Evolutionary conservation across 2,113 vertebrate genomes (phyloP), one percentile per base, ranked within the genome.

Genomic region (Seriola aureovittata): DNA sequence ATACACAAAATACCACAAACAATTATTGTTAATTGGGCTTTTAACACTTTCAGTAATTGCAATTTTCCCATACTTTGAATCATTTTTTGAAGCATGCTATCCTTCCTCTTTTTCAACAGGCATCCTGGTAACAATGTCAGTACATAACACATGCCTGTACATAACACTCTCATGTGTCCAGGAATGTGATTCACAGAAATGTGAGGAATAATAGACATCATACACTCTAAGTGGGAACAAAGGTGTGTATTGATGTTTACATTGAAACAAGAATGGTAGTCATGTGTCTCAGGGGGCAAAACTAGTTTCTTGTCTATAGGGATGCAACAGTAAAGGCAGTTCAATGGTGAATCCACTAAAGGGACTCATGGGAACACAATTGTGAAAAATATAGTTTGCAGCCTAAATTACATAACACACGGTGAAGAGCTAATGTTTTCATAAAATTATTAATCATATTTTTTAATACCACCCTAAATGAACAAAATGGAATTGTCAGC

Each of bases 141-240:
- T 29, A 29, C 29, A 29, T 25, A 25, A 25, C 25, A 16, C 40
- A 6, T 25, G 8, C 66, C 17, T 48, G 23, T 19, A 84, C 52
- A 71, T 65, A 42, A 59, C 7, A 36, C 59, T 62, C 36, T 19
- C 78, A 71, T 84, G 75, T 88, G 76, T 89, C 12, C 11, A 25
- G 66, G 9, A 71, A 52, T 63, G 69, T 71, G 70, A 78, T 58
- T 54, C 25, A 19, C 34, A 64, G 21, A 68, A 34, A 71, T 8
- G 48, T 52, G 55, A 82, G 46, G n/a, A 58, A 48, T 16, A 57
- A 63, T 34, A n/a, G 32, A 71, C 64, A 65, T 81, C 46, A 13
- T 55, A 62, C 7, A 42, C 34, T 48, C n/a, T 66, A 40, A 52
- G n/a, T 55, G 40, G 34, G 36, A 80, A 82, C 57, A 71, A 80